Conservation (phyloP, 2,888 invertebrate species). For the Phengaris arion region DNA sequence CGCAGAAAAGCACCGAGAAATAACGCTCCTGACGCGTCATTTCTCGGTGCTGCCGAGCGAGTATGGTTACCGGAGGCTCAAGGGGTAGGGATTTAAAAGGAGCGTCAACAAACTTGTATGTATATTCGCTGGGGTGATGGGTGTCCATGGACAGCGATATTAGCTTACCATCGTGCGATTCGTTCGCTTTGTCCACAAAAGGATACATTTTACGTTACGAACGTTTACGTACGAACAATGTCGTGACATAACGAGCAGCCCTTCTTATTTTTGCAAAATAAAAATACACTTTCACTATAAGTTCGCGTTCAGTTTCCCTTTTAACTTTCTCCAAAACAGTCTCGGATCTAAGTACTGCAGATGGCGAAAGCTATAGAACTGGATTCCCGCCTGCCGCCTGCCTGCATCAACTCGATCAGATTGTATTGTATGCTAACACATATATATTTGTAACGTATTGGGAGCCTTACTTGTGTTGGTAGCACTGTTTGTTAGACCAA, state of each 20-base stretch:
- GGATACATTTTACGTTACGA: background rate
- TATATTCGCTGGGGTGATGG: too few species aligned
- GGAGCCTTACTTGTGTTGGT: background rate
- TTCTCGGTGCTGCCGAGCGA: too few species aligned
- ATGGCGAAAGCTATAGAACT: slow-evolving; percentile 21
- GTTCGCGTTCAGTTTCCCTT: slow-evolving; percentile 25
- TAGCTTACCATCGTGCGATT: too few species aligned
- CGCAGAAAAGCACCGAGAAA: too few species aligned
- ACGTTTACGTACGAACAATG: too few species aligned
- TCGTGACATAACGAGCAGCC: background rate
- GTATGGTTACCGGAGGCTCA: too few species aligned
- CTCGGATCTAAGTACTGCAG: slow-evolving; percentile 23
- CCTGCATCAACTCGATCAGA: background rate
- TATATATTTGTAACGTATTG: background rate
- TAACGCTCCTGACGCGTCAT: too few species aligned
- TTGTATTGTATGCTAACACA: background rate
- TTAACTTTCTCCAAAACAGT: slow-evolving; percentile 20
- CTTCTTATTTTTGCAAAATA: slow-evolving; percentile 23
- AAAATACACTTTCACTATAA: slow-evolving; percentile 22
- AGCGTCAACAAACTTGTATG: too few species aligned
- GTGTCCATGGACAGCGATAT: too few species aligned
- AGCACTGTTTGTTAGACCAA: background rate
- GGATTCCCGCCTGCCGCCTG: slow-evolving; percentile 18
- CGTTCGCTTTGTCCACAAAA: background rate
- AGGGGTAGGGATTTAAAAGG: too few species aligned